Base-by-base conservation (phyloP, 1,140 invertebrate species). In the Drosophila tropicalis region DNA sequence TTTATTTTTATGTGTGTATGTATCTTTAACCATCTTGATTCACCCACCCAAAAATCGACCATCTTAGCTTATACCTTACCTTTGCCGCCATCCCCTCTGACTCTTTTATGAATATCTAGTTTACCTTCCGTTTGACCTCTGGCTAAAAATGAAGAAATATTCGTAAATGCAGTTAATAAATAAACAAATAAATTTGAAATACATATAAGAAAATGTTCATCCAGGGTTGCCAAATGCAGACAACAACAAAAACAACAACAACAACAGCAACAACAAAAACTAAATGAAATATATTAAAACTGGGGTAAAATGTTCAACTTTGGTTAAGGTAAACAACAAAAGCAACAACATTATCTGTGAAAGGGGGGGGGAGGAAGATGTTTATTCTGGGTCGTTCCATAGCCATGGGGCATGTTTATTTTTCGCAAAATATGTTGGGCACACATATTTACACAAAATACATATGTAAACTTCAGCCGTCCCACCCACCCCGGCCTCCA, bases 181-280 rank as follows among this genome's bases (percentile, higher is more conserved):
- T 87, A 89, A 87, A 89, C 84, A 87, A 87, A 87, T 84, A 87
- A 78, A 89, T 87, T 87, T 90, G 76, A 83, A 77, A 82, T 72
- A 75, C 63, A 79, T 81, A 85, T 70, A 85, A 58, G 74, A 39
- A 44, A 19, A 66, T 5, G 13, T 29, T 44, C 54, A 40, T 10
- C 34, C 62, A 51, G 54, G 72, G 47, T 74, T 61, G 61, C 55
- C 63, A 62, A 70, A 54, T 78, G 67, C 79, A 76, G 66, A 55
- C 39, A 67, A 34, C 47, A 36, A 34, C 39, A 67, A 34, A 41
- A 36, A 34, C 22, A 51, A 51, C 61, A 71, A 60, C n/a, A 39
- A 65, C 19, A 64, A 67, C 34, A 36, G 1, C 34, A 36, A 36
- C 34, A 36, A 10, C 6, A 41, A 17, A 7, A 62, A n/a, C 25